Evolutionary conservation across 35 echinoderm and acorn worm genomes (phyloP).

Genomic region (Heliocidaris tuberculata): DNA sequence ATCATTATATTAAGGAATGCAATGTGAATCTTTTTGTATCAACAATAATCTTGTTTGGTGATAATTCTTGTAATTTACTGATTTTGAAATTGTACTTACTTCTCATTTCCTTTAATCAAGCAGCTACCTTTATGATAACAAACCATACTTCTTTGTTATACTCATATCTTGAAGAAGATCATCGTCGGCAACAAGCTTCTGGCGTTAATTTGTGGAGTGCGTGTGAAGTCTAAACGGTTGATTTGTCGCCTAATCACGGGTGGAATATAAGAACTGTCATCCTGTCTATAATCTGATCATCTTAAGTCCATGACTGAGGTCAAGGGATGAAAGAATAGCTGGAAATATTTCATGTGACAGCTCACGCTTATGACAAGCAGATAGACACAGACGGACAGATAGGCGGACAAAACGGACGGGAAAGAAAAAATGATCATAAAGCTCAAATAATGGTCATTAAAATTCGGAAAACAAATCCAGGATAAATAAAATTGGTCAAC

Average conservation of each 20-base stretch:
- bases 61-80: no score
- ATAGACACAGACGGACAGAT: not conserved
- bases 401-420: not conserved
- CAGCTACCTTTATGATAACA: no score
- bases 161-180: not conserved
- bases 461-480: not conserved
- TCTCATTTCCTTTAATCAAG: no score
- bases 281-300: not conserved
- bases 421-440: not conserved
- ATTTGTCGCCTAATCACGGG: not conserved
- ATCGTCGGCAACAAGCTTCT: not conserved
- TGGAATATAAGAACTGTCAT: constrained; percentile 3
- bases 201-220: not conserved
- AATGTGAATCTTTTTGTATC: no score
- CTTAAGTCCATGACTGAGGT: not conserved
- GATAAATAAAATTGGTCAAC: not conserved
- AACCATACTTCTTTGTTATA: no score
- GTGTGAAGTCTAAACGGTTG: not conserved
- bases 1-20: no score
- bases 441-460: no score
- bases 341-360: not conserved
- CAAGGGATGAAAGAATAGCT: not conserved
- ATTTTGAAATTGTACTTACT: no score
- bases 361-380: not conserved
- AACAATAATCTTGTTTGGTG: no score